Conservation (phyloP, 30 jellyfish, hydroid and myxozoan species). For the Aurelia coerulea region DNA sequence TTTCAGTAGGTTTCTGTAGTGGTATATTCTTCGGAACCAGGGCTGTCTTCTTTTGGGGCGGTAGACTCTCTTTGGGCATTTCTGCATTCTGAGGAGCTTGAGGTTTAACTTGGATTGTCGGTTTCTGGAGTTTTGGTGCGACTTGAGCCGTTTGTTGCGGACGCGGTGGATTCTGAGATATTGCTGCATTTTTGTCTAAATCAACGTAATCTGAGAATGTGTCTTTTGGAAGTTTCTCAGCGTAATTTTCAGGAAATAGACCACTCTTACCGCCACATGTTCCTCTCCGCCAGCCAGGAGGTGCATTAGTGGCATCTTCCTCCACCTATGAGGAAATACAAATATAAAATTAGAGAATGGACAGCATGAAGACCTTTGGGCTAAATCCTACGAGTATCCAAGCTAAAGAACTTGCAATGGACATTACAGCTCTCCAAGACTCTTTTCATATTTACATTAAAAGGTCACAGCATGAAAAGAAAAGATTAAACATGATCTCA, state of each 20-base stretch:
- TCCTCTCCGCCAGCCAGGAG: conserved; percentile 98
- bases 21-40: conserved; percentile 36
- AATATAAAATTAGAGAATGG: too few relatives aligned
- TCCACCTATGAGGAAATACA: conserved; percentile 72
- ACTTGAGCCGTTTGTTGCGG: not conserved
- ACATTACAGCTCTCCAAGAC: too few relatives aligned
- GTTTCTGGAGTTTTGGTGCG: not conserved
- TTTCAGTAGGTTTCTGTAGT: not conserved
- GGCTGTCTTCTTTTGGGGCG: conserved; percentile 46
- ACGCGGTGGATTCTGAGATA: not conserved
- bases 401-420: too few relatives aligned
- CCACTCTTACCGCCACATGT: conserved; percentile 82
- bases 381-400: too few relatives aligned
- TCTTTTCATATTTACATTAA: too few relatives aligned
- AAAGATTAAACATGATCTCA: not conserved
- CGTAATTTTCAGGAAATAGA: conserved; percentile 89
- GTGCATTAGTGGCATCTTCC: conserved; percentile 75
- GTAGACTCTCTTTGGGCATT: not conserved
- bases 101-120: not conserved
- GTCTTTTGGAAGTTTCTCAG: conserved; percentile 75
- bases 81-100: not conserved
- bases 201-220: conserved; percentile 93
- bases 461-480: too few relatives aligned
- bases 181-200: conserved; percentile 82
- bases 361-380: too few relatives aligned